phyloP scores from a whole-genome alignment of 2,113 vertebrate genomes.

The Rhinoderma darwinii region DNA sequence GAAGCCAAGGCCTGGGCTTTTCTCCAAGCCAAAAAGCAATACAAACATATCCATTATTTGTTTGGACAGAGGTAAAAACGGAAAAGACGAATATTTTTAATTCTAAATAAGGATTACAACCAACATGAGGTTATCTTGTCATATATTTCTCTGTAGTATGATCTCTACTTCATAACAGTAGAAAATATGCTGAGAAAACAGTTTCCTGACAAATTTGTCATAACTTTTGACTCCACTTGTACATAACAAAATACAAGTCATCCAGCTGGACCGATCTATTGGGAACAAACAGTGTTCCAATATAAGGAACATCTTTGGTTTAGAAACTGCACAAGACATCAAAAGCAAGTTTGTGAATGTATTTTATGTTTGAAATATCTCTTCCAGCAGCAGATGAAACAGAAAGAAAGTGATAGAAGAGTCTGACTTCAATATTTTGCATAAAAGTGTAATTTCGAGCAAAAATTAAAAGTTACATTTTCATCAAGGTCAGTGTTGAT shows the following conservation, averaged over 20 bases:
- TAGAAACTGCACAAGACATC: background rate
- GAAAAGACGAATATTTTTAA: background rate
- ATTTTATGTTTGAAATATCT: background rate
- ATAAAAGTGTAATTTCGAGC: too few relatives aligned
- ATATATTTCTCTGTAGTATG: background rate
- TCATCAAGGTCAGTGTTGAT: too few relatives aligned
- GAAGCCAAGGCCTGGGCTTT: background rate
- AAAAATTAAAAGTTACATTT: too few relatives aligned
- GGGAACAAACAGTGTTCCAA: background rate
- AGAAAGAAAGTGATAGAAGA: background rate
- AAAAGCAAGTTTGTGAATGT: background rate
- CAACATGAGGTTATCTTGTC: background rate
- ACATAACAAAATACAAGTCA: background rate
- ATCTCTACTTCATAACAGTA: background rate
- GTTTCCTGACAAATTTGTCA: background rate
- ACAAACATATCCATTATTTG: background rate
- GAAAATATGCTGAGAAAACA: background rate
- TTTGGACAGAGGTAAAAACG: background rate
- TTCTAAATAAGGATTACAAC: background rate
- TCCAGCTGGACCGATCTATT: background rate
- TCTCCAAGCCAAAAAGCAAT: background rate
- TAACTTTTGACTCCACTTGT: background rate
- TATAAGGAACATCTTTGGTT: background rate
- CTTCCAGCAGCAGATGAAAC: background rate
- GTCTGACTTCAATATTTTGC: background rate